phyloP scores from a whole-genome alignment of 2,888 invertebrate species.

The Syrista parreyssii region DNA sequence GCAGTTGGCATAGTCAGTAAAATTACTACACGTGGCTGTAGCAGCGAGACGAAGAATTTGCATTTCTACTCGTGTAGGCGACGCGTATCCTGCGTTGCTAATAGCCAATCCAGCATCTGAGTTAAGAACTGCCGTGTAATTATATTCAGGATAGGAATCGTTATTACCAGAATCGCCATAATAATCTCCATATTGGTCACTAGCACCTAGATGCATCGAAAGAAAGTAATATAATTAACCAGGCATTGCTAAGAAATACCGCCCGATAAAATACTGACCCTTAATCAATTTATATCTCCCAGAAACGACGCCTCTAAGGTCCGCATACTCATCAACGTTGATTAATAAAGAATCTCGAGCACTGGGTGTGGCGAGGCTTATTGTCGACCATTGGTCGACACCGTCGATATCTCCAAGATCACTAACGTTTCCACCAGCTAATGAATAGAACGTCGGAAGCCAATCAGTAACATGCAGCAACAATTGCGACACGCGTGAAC shows the following conservation, averaged over 20 bases:
- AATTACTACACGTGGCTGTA: conserved; percentile 38
- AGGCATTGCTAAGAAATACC: background rate
- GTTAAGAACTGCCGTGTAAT: conserved; percentile 30
- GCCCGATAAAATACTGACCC: conserved; percentile 36
- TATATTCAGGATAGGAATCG: conserved; percentile 42
- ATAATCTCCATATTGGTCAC: conserved; percentile 31
- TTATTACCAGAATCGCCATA: conserved; percentile 44
- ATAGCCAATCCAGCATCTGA: conserved; percentile 46
- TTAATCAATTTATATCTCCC: conserved; percentile 49
- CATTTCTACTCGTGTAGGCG: no score
- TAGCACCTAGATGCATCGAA: background rate
- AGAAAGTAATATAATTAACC: background rate
- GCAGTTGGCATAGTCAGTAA: conserved; percentile 33
- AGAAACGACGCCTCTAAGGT: conserved; percentile 31
- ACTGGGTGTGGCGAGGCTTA: conserved; percentile 46
- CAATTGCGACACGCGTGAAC: conserved; percentile 70
- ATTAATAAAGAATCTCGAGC: conserved; percentile 75
- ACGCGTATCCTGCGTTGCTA: no score
- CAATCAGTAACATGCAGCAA: conserved; percentile 86
- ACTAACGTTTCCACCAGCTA: conserved; percentile 54
- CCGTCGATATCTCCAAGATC: conserved; percentile 70
- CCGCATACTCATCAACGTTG: conserved; percentile 78
- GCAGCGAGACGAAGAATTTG: no score
- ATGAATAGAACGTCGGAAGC: conserved; percentile 77
- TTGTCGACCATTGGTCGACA: conserved; percentile 62